phyloP scores from a whole-genome alignment of 2,888 invertebrate species.

The Platypus cylindrus region DNA sequence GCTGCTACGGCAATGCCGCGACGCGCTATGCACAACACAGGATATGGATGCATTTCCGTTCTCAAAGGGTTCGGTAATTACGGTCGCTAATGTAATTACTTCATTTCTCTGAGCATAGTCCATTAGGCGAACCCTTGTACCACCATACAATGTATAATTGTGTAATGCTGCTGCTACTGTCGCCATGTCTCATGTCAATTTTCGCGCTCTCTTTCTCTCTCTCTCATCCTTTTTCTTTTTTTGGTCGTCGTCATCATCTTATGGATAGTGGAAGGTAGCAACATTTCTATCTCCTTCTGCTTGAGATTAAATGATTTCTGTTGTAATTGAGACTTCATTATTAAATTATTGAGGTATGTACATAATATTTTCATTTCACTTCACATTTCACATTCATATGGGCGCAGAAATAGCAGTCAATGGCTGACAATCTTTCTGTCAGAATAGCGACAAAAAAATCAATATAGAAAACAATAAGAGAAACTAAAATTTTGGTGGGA shows the following conservation, averaged over 20 bases:
- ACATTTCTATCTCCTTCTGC: not conserved
- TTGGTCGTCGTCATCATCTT: not conserved
- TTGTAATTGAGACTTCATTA: not conserved
- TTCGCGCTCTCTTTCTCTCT: not conserved
- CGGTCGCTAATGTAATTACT: constrained; percentile 53
- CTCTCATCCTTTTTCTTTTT: not conserved
- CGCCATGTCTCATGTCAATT: constrained; percentile 21
- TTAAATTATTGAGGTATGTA: constrained; percentile 1
- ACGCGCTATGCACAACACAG: constrained; percentile 38
- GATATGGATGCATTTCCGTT: constrained; percentile 61
- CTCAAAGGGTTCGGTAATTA: constrained; percentile 50
- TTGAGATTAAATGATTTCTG: not conserved
- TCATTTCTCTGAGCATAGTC: constrained; percentile 39
- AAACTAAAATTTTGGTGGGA: too few species aligned
- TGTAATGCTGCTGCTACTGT: constrained; percentile 31
- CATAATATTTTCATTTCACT: too few species aligned
- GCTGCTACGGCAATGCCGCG: too few species aligned
- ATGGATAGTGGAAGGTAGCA: not conserved
- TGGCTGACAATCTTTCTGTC: too few species aligned
- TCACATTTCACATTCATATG: too few species aligned
- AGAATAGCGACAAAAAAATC: too few species aligned
- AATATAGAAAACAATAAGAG: too few species aligned
- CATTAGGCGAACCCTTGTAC: constrained; percentile 36
- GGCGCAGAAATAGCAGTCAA: too few species aligned
- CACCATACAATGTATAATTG: constrained; percentile 32